Conservation (phyloP, 2,113 vertebrate species). For the Phodopus roborovskii region DNA sequence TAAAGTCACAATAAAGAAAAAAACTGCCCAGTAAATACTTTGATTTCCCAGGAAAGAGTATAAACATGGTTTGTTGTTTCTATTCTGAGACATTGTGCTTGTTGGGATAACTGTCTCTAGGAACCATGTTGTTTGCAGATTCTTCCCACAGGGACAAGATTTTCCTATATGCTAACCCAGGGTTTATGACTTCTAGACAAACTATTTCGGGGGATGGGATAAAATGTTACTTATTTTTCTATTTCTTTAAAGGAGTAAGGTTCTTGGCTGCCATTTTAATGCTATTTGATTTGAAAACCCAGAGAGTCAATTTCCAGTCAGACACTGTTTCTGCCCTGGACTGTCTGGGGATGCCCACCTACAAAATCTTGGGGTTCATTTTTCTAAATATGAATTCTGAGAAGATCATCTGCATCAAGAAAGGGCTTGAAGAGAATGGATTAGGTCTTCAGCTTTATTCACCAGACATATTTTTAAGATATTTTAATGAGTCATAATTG, state of each 20-base stretch:
- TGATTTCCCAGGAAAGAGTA: constrained; percentile 31
- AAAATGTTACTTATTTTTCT: neutral
- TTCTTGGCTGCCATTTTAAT: constrained; percentile 16
- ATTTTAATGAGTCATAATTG: neutral
- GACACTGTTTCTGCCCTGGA: neutral
- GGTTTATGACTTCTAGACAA: constrained; percentile 22
- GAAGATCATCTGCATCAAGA: neutral
- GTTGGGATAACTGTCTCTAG: neutral
- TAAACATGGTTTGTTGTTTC: constrained; percentile 22
- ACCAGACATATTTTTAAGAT: constrained; percentile 20
- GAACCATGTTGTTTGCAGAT: neutral
- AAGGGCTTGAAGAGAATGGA: neutral
- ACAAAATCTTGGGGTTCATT: neutral
- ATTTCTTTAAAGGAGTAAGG: constrained; percentile 11
- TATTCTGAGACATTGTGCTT: neutral
- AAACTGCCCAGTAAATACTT: neutral
- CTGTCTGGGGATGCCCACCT: neutral
- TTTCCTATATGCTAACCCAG: neutral
- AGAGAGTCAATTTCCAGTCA: neutral
- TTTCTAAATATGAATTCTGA: neutral
- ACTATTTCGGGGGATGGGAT: rapidly evolving
- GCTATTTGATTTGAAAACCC: constrained; percentile 38
- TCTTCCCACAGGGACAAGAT: constrained; percentile 18
- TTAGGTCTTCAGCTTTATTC: neutral
- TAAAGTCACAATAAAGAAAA: constrained; percentile 49